These are phyloP conservation scores for Dinoponera quadriceps DNA, from an alignment of 1,140 invertebrate species.

Conservation along the genomic window DNA sequence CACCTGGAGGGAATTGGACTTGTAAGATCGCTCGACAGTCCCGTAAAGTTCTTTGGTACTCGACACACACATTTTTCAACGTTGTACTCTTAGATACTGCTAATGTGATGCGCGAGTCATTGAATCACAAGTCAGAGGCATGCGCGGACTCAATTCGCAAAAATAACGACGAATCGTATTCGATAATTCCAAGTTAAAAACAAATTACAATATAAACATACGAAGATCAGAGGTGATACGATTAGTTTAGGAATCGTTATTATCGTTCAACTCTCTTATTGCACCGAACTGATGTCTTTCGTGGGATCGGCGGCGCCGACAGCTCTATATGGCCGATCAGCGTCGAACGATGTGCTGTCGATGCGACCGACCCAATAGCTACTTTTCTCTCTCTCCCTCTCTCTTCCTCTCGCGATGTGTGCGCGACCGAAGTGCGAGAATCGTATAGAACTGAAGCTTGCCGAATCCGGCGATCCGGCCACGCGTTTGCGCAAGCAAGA, in stretches of 20 bases:
- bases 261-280: slow-evolving; percentile 53
- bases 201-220: slow-evolving; percentile 51
- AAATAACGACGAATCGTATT: neutral
- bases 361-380: slow-evolving; percentile 17
- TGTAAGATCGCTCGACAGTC: slow-evolving; percentile 46
- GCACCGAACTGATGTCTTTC: slow-evolving; percentile 41
- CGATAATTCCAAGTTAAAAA: slow-evolving; percentile 42
- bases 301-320: neutral
- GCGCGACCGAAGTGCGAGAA: slow-evolving; percentile 3
- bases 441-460: neutral
- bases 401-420: slow-evolving; percentile 13
- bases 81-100: slow-evolving; percentile 64
- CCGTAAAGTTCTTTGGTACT: slow-evolving; percentile 63
- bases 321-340: neutral
- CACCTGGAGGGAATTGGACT: slow-evolving; percentile 58
- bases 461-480: slow-evolving; percentile 19
- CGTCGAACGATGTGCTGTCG: neutral
- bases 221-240: slow-evolving; percentile 32
- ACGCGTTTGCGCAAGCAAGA: slow-evolving; percentile 38
- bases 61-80: slow-evolving; percentile 56
- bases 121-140: slow-evolving; percentile 42
- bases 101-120: slow-evolving; percentile 29
- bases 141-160: slow-evolving; percentile 26
- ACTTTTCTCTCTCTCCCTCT: neutral
- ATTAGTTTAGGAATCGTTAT: slow-evolving; percentile 43